These are phyloP conservation scores for Zootermopsis nevadensis DNA, from an alignment of 2,888 invertebrate genomes.

Conservation along the genomic window DNA sequence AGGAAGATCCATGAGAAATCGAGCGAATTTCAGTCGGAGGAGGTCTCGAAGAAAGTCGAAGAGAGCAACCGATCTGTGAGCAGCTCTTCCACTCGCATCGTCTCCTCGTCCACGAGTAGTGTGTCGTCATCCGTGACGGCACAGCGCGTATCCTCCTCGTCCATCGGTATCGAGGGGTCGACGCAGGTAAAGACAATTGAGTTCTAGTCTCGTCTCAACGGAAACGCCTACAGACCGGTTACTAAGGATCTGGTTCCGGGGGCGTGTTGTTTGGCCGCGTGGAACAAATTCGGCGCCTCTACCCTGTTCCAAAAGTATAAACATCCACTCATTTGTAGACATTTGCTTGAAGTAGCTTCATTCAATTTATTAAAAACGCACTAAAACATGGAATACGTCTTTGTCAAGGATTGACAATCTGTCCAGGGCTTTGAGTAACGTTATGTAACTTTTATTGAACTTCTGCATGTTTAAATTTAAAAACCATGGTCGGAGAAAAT, in stretches of 20 bases:
- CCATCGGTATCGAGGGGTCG: conserved; percentile 31
- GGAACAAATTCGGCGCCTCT: no score
- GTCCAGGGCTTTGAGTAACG: no score
- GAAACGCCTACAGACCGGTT: not conserved
- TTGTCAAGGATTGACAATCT: no score
- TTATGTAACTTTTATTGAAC: no score
- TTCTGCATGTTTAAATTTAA: no score
- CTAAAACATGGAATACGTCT: no score
- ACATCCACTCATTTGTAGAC: no score
- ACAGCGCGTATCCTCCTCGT: conserved; percentile 39
- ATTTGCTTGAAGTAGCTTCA: no score
- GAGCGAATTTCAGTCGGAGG: conserved; percentile 61
- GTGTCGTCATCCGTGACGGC: conserved; percentile 45
- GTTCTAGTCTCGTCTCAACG: conserved; percentile 41
- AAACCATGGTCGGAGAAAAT: no score
- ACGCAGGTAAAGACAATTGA: conserved; percentile 51
- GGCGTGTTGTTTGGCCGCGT: not conserved
- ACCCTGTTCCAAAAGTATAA: no score
- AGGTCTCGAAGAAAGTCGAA: conserved; percentile 60
- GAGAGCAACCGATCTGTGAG: conserved; percentile 58
- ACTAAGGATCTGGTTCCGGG: not conserved
- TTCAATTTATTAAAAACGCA: no score
- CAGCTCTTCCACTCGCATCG: conserved; percentile 46
- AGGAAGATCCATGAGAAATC: conserved; percentile 61
- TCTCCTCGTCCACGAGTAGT: conserved; percentile 45